These are phyloP conservation scores for Mycteria americana DNA, from an alignment of 2,797 vertebrate species.

Conservation along the genomic window DNA sequence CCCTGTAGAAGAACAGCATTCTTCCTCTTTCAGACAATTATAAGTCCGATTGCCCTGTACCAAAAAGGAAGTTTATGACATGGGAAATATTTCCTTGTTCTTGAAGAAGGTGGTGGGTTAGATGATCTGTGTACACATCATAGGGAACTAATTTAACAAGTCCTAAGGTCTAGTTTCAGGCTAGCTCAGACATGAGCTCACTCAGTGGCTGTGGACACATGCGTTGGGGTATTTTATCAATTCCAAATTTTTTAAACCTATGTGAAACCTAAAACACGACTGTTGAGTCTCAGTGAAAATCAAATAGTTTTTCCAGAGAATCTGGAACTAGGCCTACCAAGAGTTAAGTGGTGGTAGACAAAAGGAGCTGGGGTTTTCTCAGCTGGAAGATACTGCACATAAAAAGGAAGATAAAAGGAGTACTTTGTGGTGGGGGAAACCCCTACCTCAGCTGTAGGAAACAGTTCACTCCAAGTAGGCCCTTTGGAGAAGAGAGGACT, in stretches of 20 bases:
- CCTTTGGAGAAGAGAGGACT: not conserved
- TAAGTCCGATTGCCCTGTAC: not conserved
- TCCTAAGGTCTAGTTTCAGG: not conserved
- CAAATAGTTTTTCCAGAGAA: not conserved
- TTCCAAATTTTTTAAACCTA: not conserved
- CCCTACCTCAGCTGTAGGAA: not conserved
- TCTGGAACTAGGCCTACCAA: not conserved
- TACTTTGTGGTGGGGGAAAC: constrained; percentile 16
- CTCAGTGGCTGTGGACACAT: not conserved
- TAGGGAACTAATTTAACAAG: not conserved
- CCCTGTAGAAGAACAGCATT: not conserved
- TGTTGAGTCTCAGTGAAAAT: not conserved
- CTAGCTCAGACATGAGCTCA: not conserved
- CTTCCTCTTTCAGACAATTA: not conserved
- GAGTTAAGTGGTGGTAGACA: not conserved
- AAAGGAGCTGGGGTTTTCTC: constrained; percentile 14
- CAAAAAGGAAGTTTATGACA: not conserved
- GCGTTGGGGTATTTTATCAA: not conserved
- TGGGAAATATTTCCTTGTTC: not conserved
- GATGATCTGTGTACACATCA: not conserved
- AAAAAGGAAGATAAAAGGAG: constrained; percentile 45
- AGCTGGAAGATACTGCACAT: not conserved
- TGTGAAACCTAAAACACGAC: not conserved
- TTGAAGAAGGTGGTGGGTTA: not conserved
- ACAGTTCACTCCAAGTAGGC: not conserved